Conservation (phyloP, 92 coral and sea anemone species). For the Desmophyllum pertusum region DNA sequence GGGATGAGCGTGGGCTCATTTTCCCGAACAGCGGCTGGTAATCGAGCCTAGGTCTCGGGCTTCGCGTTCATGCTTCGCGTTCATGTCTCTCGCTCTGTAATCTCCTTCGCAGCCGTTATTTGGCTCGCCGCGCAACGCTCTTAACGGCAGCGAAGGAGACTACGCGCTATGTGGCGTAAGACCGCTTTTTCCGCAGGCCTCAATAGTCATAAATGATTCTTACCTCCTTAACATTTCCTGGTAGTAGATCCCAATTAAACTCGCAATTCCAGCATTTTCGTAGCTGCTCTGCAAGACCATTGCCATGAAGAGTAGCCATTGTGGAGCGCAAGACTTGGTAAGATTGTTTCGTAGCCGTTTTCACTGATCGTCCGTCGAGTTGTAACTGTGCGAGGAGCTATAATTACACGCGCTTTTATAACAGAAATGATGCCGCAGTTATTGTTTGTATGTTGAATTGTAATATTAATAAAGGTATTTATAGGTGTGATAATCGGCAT, state of each 20-base stretch:
- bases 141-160: too few species aligned
- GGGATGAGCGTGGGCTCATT: too few species aligned
- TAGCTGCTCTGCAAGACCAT: neutral
- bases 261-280: constrained; percentile 18
- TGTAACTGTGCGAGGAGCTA: neutral
- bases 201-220: neutral
- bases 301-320: neutral
- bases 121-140: too few species aligned
- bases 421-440: neutral
- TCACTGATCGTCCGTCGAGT: neutral
- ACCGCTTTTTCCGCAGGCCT: neutral
- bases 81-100: too few species aligned
- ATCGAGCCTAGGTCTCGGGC: too few species aligned
- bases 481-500: too few species aligned
- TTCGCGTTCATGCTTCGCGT: too few species aligned
- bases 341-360: neutral
- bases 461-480: too few species aligned
- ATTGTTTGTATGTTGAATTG: neutral
- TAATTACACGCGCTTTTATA: neutral
- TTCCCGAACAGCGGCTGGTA: too few species aligned
- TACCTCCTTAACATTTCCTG: neutral
- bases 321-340: neutral
- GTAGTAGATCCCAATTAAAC: constrained; percentile 6
- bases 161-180: neutral
- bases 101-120: neutral